These are phyloP conservation scores for Xenentodon cancila DNA, from an alignment of 2,797 vertebrate species.

Conservation along the genomic window DNA sequence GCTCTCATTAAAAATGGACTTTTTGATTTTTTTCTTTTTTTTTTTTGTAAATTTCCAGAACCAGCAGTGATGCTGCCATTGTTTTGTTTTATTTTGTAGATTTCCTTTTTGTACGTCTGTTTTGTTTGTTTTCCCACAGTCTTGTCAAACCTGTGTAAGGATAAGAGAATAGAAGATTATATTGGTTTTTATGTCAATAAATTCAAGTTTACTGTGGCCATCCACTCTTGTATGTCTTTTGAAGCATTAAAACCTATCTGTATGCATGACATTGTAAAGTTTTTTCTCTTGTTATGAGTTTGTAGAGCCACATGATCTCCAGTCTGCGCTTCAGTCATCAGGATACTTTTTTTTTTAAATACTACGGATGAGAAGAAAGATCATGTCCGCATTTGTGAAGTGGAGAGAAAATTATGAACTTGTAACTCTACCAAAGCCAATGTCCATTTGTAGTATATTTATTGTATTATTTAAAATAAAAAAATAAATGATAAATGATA, in stretches of 20 bases:
- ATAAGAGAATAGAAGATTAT: conserved; percentile 89
- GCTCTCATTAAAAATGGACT: conserved; percentile 51
- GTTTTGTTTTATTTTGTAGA: conserved; percentile 73
- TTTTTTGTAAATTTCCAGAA: conserved; percentile 80
- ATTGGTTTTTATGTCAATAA: conserved; percentile 92
- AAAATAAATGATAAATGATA: conserved; percentile 87
- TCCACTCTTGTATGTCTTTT: conserved; percentile 90
- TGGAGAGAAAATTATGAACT: conserved; percentile 79
- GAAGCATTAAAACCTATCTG: conserved; percentile 89
- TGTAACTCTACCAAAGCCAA: conserved; percentile 84
- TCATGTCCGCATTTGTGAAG: conserved; percentile 80
- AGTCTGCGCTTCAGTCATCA: conserved; percentile 58
- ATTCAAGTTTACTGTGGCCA: conserved; percentile 93
- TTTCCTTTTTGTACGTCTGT: conserved; percentile 75
- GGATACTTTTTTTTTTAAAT: conserved; percentile 54
- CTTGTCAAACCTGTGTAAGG: conserved; percentile 93
- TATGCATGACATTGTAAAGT: conserved; percentile 89
- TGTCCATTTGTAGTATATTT: conserved; percentile 88
- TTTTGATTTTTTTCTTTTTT: too few species aligned
- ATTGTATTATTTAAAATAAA: conserved; percentile 89
- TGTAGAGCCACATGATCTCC: conserved; percentile 72
- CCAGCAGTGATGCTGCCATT: conserved; percentile 78
- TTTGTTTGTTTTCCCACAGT: conserved; percentile 78
- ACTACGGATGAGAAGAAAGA: conserved; percentile 52
- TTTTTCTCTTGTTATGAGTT: conserved; percentile 80